Percentiles rank a stretch among this genome's conserved stretches.
Conservation (phyloP, 2,888 invertebrate genomes). For the Bugulina stolonifera region DNA sequence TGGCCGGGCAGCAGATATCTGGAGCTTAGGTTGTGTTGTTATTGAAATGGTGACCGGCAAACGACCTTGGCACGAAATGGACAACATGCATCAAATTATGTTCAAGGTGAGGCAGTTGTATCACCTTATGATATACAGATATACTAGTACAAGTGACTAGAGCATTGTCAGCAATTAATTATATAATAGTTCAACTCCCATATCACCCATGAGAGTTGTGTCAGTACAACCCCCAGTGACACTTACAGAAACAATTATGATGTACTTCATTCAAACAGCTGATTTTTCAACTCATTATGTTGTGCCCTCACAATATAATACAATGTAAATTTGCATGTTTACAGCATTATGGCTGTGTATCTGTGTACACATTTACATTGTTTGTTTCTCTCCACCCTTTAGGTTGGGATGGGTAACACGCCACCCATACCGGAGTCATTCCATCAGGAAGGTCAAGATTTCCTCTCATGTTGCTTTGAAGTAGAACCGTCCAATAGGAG, state of each 20-base stretch:
- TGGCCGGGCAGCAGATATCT: conserved; percentile 88
- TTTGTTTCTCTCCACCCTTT: not conserved
- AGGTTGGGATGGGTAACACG: conserved; percentile 73
- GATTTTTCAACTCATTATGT: too few relatives aligned
- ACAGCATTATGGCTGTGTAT: too few relatives aligned
- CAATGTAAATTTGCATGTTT: too few relatives aligned
- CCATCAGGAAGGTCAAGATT: conserved; percentile 75
- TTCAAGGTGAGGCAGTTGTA: conserved; percentile 78
- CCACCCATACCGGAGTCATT: conserved; percentile 70
- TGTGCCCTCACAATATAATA: too few relatives aligned
- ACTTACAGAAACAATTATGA: too few relatives aligned
- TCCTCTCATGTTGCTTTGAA: conserved; percentile 71
- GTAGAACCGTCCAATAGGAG: conserved; percentile 72
- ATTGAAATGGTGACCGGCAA: conserved; percentile 91
- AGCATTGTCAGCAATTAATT: too few relatives aligned
- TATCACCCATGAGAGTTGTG: too few relatives aligned
- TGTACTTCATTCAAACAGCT: too few relatives aligned
- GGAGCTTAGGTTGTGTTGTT: conserved; percentile 92
- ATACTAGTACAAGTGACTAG: too few relatives aligned
- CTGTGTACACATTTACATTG: too few relatives aligned
- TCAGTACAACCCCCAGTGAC: too few relatives aligned
- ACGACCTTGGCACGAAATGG: conserved; percentile 86
- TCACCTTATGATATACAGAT: too few relatives aligned
- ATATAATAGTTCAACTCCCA: not conserved
- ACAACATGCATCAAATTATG: conserved; percentile 91